Evolutionary conservation across 2,888 invertebrate species (phyloP).

Genomic region (Resseliella maxima): DNA sequence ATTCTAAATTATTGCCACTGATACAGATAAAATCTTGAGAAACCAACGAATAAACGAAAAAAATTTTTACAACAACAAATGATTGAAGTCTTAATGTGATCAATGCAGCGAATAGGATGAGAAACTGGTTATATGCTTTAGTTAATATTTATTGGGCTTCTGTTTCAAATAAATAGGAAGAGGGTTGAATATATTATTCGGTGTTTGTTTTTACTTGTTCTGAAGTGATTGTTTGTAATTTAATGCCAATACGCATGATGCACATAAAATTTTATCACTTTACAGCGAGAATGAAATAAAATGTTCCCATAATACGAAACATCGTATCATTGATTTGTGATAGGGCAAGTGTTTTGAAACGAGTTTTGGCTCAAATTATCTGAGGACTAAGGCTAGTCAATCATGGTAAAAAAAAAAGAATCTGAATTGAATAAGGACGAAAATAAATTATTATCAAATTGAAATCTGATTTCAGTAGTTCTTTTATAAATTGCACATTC

Average conservation of each 20-base stretch:
- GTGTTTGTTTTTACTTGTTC: not conserved
- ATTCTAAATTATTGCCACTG: not conserved
- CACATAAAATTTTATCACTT: conserved; percentile 19
- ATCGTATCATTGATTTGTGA: too few species aligned
- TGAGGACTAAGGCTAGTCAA: not conserved
- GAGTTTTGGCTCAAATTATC: too few species aligned
- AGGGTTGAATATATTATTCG: not conserved
- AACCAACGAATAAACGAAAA: too few species aligned
- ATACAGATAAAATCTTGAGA: too few species aligned
- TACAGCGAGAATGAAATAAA: not conserved
- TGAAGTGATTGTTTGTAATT: conserved; percentile 20
- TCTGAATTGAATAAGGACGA: too few species aligned
- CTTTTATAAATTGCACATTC: too few species aligned
- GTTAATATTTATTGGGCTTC: conserved; percentile 3
- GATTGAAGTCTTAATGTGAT: not conserved
- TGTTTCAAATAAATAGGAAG: not conserved
- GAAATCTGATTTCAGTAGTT: too few species aligned
- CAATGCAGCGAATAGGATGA: too few species aligned
- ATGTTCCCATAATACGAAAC: not conserved
- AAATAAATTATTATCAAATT: not conserved
- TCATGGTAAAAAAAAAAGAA: too few species aligned
- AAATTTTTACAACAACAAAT: too few species aligned
- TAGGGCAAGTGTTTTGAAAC: not conserved
- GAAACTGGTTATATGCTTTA: not conserved
- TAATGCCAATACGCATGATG: not conserved